Percentiles rank a stretch among this genome's conserved stretches.
phyloP scores from a whole-genome alignment of 2,113 vertebrate species.

The Marmota flaviventris region DNA sequence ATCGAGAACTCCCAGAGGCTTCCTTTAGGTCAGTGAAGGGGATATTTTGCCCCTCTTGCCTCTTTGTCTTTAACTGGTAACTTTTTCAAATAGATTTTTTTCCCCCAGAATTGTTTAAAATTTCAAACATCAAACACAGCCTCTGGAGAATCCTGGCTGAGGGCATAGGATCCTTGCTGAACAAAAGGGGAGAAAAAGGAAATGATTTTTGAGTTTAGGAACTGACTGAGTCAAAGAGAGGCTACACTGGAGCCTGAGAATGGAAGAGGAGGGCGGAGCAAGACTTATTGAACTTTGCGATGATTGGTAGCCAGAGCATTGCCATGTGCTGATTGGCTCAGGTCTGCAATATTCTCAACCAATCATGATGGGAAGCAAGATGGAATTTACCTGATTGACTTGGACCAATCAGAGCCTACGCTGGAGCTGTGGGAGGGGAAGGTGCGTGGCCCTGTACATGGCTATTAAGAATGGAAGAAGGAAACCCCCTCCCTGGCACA shows the following conservation, averaged over 20 bases:
- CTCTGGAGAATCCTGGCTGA: neutral
- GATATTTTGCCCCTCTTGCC: no score
- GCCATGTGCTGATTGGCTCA: neutral
- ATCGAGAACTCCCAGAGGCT: neutral
- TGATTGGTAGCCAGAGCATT: neutral
- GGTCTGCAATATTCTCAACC: neutral
- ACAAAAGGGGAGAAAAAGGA: neutral
- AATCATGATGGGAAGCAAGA: neutral
- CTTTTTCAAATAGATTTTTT: conserved; percentile 10
- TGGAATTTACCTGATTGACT: neutral
- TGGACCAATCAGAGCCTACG: neutral
- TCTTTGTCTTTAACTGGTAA: neutral
- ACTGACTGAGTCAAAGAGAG: neutral
- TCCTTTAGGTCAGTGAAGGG: neutral
- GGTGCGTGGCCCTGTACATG: neutral
- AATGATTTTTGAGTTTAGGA: conserved; percentile 5
- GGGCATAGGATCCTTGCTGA: neutral
- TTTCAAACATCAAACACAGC: conserved; percentile 12
- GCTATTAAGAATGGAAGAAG: neutral
- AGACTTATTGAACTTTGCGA: neutral
- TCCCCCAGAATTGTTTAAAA: neutral
- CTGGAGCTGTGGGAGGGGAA: neutral
- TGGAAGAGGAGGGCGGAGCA: neutral
- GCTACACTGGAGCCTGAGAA: neutral
- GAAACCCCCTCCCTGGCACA: neutral